phyloP scores from a whole-genome alignment of 2,113 vertebrate species.

The Siniperca knerii region DNA sequence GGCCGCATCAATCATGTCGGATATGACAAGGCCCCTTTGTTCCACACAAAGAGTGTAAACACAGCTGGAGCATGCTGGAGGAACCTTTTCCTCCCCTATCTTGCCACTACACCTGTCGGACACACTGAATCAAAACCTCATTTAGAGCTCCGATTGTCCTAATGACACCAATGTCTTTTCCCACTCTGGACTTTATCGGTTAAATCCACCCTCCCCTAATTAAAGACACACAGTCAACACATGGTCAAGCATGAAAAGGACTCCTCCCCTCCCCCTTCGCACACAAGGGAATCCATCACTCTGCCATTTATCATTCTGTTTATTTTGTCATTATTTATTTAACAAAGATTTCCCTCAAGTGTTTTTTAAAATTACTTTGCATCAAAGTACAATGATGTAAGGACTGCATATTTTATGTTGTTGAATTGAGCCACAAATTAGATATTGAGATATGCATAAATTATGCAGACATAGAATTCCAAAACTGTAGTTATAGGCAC shows the following conservation, averaged over 20 bases:
- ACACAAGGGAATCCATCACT: slow-evolving; percentile 51
- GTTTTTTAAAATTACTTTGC: slow-evolving; percentile 29
- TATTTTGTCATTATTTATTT: slow-evolving; percentile 71
- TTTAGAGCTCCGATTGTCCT: slow-evolving; percentile 80
- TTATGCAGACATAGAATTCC: neutral
- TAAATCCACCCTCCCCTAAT: slow-evolving; percentile 72
- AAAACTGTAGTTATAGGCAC: neutral
- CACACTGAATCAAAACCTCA: slow-evolving; percentile 80
- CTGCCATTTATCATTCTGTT: slow-evolving; percentile 64
- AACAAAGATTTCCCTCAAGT: slow-evolving; percentile 52
- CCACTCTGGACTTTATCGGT: slow-evolving; percentile 66
- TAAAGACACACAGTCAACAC: slow-evolving; percentile 77
- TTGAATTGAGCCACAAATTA: slow-evolving; percentile 22
- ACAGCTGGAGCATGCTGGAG: slow-evolving; percentile 81
- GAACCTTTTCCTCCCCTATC: slow-evolving; percentile 77
- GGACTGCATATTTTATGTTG: slow-evolving; percentile 37
- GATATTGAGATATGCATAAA: slow-evolving; percentile 27
- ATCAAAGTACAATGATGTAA: slow-evolving; percentile 17
- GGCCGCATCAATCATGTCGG: slow-evolving; percentile 81
- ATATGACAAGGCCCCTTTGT: slow-evolving; percentile 85
- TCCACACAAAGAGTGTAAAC: slow-evolving; percentile 82
- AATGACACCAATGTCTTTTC: slow-evolving; percentile 77
- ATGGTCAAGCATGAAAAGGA: slow-evolving; percentile 73
- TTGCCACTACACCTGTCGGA: slow-evolving; percentile 83
- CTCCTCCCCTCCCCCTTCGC: neutral